Percentiles rank a stretch among this genome's conserved stretches.
phyloP scores from a whole-genome alignment of 2,888 invertebrate genomes.

The Drosophila mayaguana region DNA sequence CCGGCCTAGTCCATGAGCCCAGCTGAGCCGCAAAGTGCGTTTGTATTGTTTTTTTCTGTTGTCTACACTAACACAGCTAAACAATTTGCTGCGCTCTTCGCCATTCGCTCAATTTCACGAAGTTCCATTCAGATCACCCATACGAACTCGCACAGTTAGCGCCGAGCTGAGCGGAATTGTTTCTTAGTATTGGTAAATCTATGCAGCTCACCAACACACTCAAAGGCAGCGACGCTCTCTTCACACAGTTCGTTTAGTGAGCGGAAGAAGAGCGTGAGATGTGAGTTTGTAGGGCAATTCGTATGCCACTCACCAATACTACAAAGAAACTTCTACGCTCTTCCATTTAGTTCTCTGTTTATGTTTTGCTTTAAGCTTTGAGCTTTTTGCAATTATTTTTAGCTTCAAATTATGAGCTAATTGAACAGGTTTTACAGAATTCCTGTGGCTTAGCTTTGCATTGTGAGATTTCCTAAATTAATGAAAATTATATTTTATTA shows the following conservation, averaged over 20 bases:
- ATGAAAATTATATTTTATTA: too few species aligned
- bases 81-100: slow-evolving; percentile 31
- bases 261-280: slow-evolving; percentile 1
- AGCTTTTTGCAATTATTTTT: slow-evolving; percentile 6
- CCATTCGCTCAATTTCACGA: slow-evolving; percentile 18
- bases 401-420: slow-evolving; percentile 37
- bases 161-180: not conserved
- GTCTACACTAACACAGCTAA: slow-evolving; percentile 34
- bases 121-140: not conserved
- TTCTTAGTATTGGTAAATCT: slow-evolving; percentile 20
- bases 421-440: slow-evolving; percentile 17
- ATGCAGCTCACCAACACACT: slow-evolving; percentile 43
- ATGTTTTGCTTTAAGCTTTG: slow-evolving; percentile 23
- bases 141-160: slow-evolving; percentile 16
- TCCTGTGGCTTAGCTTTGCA: too few species aligned
- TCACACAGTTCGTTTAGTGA: not conserved
- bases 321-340: slow-evolving; percentile 19
- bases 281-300: slow-evolving; percentile 25
- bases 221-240: slow-evolving; percentile 41
- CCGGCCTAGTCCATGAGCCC: not conserved
- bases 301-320: slow-evolving; percentile 33
- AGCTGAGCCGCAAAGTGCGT: not conserved
- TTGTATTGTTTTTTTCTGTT: slow-evolving; percentile 36
- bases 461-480: too few species aligned
- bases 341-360: slow-evolving; percentile 58